A percentile compares a stretch with the other conserved stretches of the same genome.
Conservation (phyloP, 2,888 invertebrate genomes). For the Thymelicus acteon region DNA sequence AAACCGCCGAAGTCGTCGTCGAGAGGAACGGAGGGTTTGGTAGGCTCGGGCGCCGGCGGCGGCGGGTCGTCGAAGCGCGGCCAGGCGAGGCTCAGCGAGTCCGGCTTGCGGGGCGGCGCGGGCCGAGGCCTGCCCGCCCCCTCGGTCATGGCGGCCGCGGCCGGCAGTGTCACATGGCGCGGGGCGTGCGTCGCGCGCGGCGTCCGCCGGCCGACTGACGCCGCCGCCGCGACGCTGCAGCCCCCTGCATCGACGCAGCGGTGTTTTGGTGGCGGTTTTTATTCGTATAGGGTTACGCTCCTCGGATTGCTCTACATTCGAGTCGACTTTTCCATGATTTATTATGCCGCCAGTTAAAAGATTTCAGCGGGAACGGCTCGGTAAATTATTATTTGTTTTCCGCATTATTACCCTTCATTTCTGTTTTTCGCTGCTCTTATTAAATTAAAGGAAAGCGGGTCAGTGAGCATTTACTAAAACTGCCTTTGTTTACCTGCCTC, state of each 20-base stretch:
- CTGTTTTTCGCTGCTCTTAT: constrained; percentile 25
- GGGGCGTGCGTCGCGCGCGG: constrained; percentile 63
- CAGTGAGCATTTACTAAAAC: constrained; percentile 17
- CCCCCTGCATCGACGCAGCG: constrained; percentile 47
- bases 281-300: constrained; percentile 41
- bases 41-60: constrained; percentile 74
- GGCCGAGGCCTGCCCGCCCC: constrained; percentile 80
- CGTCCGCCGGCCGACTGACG: constrained; percentile 62
- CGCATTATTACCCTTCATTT: constrained; percentile 32
- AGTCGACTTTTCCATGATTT: constrained; percentile 36
- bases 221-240: constrained; percentile 58
- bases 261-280: constrained; percentile 44
- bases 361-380: constrained; percentile 34
- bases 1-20: constrained; percentile 76
- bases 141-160: constrained; percentile 70
- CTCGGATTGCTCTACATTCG: constrained; percentile 32
- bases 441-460: constrained; percentile 17
- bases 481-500: background rate
- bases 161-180: constrained; percentile 62
- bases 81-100: constrained; percentile 71
- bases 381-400: constrained; percentile 35
- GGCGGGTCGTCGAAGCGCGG: constrained; percentile 80
- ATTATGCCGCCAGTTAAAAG: constrained; percentile 34
- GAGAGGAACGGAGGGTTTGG: constrained; percentile 54
- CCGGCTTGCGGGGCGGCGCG: constrained; percentile 81